phyloP scores from a whole-genome alignment of 2,888 invertebrate genomes.

The Drosophila nr. fundita region DNA sequence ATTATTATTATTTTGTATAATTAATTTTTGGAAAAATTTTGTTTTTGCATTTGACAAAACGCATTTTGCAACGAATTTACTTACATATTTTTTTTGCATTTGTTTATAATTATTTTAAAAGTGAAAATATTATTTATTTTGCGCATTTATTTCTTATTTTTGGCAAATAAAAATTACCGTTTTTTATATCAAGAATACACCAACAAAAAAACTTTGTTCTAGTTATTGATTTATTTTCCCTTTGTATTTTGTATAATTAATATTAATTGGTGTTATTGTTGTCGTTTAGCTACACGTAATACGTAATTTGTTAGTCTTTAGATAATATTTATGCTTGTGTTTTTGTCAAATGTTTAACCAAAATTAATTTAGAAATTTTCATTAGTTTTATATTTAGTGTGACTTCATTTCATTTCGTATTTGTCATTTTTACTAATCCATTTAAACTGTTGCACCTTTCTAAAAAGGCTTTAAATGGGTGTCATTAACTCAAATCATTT shows the following conservation, averaged over 20 bases:
- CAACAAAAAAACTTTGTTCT: constrained; percentile 62
- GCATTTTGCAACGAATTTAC: constrained; percentile 74
- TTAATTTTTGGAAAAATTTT: constrained; percentile 63
- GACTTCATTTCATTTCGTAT: constrained; percentile 31
- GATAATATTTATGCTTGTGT: constrained; percentile 57
- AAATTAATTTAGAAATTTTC: constrained; percentile 48
- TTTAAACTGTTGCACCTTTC: constrained; percentile 25
- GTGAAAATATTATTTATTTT: constrained; percentile 52
- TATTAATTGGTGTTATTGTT: constrained; percentile 58
- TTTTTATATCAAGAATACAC: constrained; percentile 60
- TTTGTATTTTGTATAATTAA: constrained; percentile 35
- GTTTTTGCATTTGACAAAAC: constrained; percentile 82
- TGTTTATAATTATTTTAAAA: constrained; percentile 59
- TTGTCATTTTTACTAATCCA: constrained; percentile 41
- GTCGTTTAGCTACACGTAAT: constrained; percentile 54
- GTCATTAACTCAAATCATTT: constrained; percentile 22
- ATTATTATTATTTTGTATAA: constrained; percentile 61
- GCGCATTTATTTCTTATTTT: constrained; percentile 58
- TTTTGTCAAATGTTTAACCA: constrained; percentile 79
- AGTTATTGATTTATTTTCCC: constrained; percentile 41
- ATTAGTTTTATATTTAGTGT: constrained; percentile 30
- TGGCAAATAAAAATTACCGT: constrained; percentile 71
- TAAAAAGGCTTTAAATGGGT: constrained; percentile 56
- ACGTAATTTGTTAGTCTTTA: constrained; percentile 49
- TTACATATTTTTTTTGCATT: constrained; percentile 43